Conservation (phyloP, 2,113 vertebrate species). For the Thinocorus orbignyianus region DNA sequence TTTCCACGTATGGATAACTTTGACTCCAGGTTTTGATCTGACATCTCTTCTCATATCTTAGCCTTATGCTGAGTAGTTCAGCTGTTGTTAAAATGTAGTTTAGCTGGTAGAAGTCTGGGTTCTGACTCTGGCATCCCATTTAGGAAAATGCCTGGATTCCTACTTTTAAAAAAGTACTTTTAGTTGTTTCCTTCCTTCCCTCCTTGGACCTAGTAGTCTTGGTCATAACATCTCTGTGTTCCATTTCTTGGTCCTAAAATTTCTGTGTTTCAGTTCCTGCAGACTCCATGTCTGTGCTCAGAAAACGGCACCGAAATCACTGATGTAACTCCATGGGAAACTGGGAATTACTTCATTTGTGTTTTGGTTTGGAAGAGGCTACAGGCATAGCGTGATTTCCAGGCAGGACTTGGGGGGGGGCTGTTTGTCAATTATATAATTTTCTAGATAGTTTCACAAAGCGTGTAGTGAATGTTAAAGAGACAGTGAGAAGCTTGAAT, state of each 20-base stretch:
- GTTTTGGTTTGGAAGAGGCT: not conserved
- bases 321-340: not conserved
- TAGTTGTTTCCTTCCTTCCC: not conserved
- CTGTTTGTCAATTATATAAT: not conserved
- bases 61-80: not conserved
- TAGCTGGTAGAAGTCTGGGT: not conserved
- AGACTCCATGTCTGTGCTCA: not conserved
- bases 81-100: not conserved
- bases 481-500: conserved; percentile 13
- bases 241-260: not conserved
- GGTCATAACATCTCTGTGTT: not conserved
- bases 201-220: not conserved
- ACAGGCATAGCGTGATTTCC: not conserved
- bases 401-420: not conserved
- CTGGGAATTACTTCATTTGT: not conserved
- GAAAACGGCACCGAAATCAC: not conserved
- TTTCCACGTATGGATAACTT: not conserved
- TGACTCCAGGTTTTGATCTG: not conserved
- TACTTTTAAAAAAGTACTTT: not conserved
- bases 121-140: not conserved
- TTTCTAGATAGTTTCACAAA: conserved; percentile 13
- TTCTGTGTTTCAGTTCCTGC: not conserved
- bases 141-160: not conserved
- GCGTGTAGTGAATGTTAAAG: not conserved
- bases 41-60: not conserved